Base-by-base conservation (phyloP, 1,140 invertebrate species). In the Laupala kohalensis region DNA sequence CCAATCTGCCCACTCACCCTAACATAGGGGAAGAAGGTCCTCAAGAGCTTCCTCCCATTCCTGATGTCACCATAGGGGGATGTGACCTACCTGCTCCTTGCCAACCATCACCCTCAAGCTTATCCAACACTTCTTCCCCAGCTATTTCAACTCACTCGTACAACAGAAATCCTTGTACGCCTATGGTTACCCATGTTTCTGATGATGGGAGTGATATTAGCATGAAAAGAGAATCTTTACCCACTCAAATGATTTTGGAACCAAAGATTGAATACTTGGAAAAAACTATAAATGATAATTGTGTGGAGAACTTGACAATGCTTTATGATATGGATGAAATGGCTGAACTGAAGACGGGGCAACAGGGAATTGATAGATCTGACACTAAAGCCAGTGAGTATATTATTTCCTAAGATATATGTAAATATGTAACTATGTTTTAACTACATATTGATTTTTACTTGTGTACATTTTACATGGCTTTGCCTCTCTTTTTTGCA, bases 281-380 rank as follows among this genome's bases (percentile, higher is more conserved):
- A 76, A 88, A 90, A 74, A 78, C 80, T 66, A 80, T 80, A 76
- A 85, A 87, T 72, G 87, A 92, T 75, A 90, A 91, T 78, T 88
- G 87, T 78, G 90, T 92, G 76, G 91, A 93, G 81, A 90, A 92
- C 80, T 84, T 92, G 80, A 92, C 90, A 74, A 81, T 92, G 72
- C 90, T 92, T 78, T 90, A 92, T 76, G 90, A 92, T 78, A 86
- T 86, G 75, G 81, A 88, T 70, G 86, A 83, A 78, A 84, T 86
- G 81, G 86, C 87, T 77, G 82, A 84, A 24, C 82, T 74, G 79
- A 79, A 75, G 82, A 79, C 77, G 79, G 83, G 81, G 78, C 83
- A 76, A 78, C 83, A 85, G 76, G 84, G 83, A 77, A 82, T 82
- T 62, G 82, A 84, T 81, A 86, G 80, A 71, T 80, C 78, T 77